Percentiles rank a stretch among this genome's conserved stretches.
Evolutionary conservation across 2,888 invertebrate genomes (phyloP).

Genomic region (Epirrhoe alternata): DNA sequence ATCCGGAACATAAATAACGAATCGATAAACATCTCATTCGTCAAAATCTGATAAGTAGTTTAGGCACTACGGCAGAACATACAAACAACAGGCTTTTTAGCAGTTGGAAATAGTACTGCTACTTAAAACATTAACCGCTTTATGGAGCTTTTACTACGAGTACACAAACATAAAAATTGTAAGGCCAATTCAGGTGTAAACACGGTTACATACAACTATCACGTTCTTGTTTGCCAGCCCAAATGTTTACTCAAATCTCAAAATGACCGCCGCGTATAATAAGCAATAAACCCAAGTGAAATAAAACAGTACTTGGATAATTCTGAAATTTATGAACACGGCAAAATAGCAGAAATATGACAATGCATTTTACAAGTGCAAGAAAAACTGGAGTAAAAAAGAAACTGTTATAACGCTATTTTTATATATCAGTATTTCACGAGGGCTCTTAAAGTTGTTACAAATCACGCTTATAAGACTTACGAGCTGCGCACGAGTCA

Average conservation of each 20-base stretch:
- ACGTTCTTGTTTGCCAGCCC: constrained; percentile 34
- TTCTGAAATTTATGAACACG: constrained; percentile 25
- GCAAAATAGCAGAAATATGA: constrained; percentile 24
- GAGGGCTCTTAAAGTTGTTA: constrained; percentile 32
- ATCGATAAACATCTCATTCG: too few species aligned
- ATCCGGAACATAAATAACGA: too few species aligned
- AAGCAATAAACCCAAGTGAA: constrained; percentile 35
- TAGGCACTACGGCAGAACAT: too few species aligned
- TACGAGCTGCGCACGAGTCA: constrained; percentile 12
- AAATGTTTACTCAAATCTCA: constrained; percentile 42
- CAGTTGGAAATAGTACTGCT: background rate
- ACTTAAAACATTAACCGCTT: background rate
- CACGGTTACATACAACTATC: constrained; percentile 26
- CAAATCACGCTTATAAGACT: constrained; percentile 24
- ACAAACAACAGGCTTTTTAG: background rate
- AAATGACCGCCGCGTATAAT: constrained; percentile 33
- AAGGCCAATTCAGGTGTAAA: constrained; percentile 32
- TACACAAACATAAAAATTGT: constrained; percentile 23
- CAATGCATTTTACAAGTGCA: constrained; percentile 32
- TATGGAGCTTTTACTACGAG: constrained; percentile 9
- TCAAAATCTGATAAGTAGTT: too few species aligned
- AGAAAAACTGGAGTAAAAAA: constrained; percentile 33
- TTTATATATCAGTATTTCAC: constrained; percentile 25
- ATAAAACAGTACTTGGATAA: constrained; percentile 23
- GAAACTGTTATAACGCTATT: constrained; percentile 23